Base-by-base conservation (phyloP, 2,888 invertebrate species). In the Camponotus fellah region DNA sequence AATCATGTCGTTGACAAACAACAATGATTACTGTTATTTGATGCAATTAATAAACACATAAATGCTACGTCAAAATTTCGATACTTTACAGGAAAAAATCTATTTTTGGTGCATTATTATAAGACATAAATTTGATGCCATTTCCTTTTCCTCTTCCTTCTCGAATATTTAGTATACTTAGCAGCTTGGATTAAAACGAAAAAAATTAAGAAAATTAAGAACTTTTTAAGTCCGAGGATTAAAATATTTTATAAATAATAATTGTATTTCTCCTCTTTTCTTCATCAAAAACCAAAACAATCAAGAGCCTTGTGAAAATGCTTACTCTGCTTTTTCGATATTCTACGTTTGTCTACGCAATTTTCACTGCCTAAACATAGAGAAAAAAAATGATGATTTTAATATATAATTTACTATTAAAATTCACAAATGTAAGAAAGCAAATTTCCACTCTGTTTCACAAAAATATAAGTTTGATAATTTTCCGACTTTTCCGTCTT, bases 401-500 rank as follows among this genome's bases (percentile, higher is more conserved):
- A 26, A 26, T 26, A 26, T 26, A 26, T 2, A 46, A 1, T 10
- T 9, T 14, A n/a, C 32, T 37, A 40, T 0, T 10, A n/a, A 17
- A 32, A 40, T 56, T 1, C 6, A 12, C 26, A 21, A 26, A 2
- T 12, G 8, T 66, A 26, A 26, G n/a, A n/a, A 40, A n/a, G 9
- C 9, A 12, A 43, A 69, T 40, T 69, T 77, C 17, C 1, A 5
- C 14, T 43, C 43, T 58, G 12, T 8, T n/a, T 58, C 9, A 2
- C 3, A n/a, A 34, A 68, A 69, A 34, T 77, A 34, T 21, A 58
- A 58, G 58, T 69, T 58, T 32, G 58, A n/a, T 21, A 21, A 69
- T 69, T 58, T 10, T 69, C 58, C 21, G 32, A 69, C 32, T 58
- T 21, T 21, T 65, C 8, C 34, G 17, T 34, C 43, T 69, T 21